Percentiles rank a stretch among this genome's conserved stretches.
Conservation (phyloP, 2,113 vertebrate species). For the Mionectes macconnelli region DNA sequence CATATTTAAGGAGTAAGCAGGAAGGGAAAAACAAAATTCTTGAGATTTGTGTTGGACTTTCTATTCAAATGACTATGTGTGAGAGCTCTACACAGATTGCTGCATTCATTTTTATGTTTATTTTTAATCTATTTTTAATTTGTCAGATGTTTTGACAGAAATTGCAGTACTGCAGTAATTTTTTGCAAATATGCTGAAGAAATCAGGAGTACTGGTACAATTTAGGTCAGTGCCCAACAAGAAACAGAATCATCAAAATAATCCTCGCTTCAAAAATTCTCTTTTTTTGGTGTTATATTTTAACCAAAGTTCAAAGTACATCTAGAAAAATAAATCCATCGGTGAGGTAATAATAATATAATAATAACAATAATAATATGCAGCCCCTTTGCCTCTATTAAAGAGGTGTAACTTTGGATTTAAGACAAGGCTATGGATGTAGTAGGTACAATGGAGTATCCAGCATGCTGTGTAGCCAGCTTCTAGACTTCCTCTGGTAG, state of each 20-base stretch:
- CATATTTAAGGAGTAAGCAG: not conserved
- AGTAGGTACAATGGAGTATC: not conserved
- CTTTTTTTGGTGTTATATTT: not conserved
- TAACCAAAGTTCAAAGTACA: not conserved
- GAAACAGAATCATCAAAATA: not conserved
- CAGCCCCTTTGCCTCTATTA: too few relatives aligned
- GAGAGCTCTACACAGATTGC: slow-evolving; percentile 14
- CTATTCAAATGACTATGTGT: not conserved
- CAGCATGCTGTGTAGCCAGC: not conserved
- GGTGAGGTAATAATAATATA: too few relatives aligned
- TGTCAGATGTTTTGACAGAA: slow-evolving; percentile 44
- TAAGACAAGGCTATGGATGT: not conserved
- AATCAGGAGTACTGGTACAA: not conserved
- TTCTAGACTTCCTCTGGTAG: not conserved
- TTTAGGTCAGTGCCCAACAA: slow-evolving; percentile 1
- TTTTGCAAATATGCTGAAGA: not conserved
- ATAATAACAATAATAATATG: too few relatives aligned
- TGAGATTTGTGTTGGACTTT: not conserved
- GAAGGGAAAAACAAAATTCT: not conserved
- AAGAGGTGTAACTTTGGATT: not conserved
- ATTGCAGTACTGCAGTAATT: slow-evolving; percentile 19
- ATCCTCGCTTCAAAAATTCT: not conserved
- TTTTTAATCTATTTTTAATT: slow-evolving; percentile 22
- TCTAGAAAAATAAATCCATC: not conserved
- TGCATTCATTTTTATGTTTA: not conserved